Base-by-base conservation (phyloP, 2,113 vertebrate genomes). In the Sinocyclocheilus grahami region DNA sequence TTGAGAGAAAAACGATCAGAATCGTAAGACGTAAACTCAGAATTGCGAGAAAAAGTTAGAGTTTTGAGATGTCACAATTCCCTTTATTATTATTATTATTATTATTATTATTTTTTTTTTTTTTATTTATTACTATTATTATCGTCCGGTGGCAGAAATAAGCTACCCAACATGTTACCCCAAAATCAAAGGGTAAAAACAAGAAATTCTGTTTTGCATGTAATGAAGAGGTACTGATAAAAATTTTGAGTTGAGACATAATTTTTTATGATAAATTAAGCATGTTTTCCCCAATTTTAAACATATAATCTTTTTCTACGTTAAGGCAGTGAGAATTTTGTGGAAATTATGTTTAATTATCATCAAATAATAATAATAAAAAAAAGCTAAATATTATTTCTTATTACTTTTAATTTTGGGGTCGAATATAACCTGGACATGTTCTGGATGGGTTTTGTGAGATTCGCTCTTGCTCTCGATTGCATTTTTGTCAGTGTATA, bases 401-500 rank as follows among this genome's bases (percentile, higher is more conserved):
- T 11, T 48, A 3, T 48, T 48, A 48, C 46, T 48, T 48, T 48
- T 48, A 48, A 48, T 48, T 11, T 81, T 81, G 20, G 30, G 33
- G 53, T 79, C 20, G 46, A 74, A 74, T 46, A 46, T 33, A 3
- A 79, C 77, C 30, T 6, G 30, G 30, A 60, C 10, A 11, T 78
- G 27, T 60, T 37, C 77, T 37, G 8, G 30, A 79, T 5, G 0
- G 30, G 53, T 37, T 75, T 39, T 10, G 55, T 58, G 77, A 55
- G 81, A 74, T 67, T 87, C 71, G 30, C 51, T 78, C 5, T 46
- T 55, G 55, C 81, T 84, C 62, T 8, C 9, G 76, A 20, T 11
- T 78, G 80, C 65, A 67, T 77, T 33, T 81, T 71, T 58, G 51
- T 84, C 48, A 22, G 67, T 84, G 77, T 81, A 74, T 58, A 74